Evolutionary conservation across 2,113 vertebrate species (phyloP), one percentile per base, ranked within the genome.

Genomic region (Muntiacus reevesi): DNA sequence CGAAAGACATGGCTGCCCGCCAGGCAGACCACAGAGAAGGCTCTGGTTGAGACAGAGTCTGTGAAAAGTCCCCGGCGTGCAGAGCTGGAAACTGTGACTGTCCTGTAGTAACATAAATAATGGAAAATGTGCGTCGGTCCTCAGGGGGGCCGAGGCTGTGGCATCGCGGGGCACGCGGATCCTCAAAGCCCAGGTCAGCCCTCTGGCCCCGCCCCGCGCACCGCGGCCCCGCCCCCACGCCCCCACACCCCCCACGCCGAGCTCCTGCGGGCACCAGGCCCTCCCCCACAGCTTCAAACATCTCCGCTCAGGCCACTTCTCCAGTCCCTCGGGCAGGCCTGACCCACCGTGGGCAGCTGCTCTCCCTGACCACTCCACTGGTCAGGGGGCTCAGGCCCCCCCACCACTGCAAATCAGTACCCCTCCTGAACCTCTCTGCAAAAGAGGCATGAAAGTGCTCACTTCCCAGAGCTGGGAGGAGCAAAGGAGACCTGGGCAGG

Each of bases 91-190:
- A 98, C 92, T 86, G 91, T 98, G 98, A 98, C 95, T 98, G 97
- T 98, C 98, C 97, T 93, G 40, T 87, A 97, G 96, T 97, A 98
- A 99, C 98, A 97, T 98, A 99, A 99, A 99, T 98, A 98, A 97
- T 97, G 98, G 98, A 98, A 99, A 99, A 98, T 96, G 95, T 96
- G 98, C 54, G 79, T 47, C 33, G 83, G 95, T 95, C 93, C 94
- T 98, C 85, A 96, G 89, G 17, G 52, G 54, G 95, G 84, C 94
- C 86, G 97, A 33, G 3, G 4, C 62, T 95, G 96, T 17, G 96
- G 97, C 86, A 28, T 81, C 71, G 94, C 45, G 43, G 62, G 97
- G 88, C 88, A 74, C 88, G 92, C 95, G 97, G 97, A 84, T 27
- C 40, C 87, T 36, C 45, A 13, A 19, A 55, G 55, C 43, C 16